Evolutionary conservation across 2,797 vertebrate genomes (phyloP), one percentile per base, ranked within the genome.

Genomic region (Limosa lapponica): DNA sequence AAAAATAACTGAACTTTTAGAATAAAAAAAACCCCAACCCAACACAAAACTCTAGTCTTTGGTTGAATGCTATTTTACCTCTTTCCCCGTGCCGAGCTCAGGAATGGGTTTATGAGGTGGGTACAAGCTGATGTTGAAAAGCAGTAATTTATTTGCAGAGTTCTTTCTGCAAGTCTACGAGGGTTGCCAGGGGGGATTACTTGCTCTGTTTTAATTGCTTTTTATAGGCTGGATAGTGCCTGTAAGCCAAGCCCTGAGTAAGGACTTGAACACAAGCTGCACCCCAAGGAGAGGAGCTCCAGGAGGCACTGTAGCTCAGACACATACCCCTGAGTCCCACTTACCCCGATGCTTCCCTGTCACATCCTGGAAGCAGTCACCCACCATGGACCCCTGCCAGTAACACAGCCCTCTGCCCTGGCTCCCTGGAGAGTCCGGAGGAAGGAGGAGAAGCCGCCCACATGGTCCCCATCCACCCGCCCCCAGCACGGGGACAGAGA

Each of bases 1-100:
- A 96, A 90, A 95, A 96, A 94, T 94, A 96, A 95, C 52, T 89
- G 32, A 96, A 92, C 69, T 84, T 73, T 2, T 1, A 30, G 54
- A 32, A 24, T 20, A 69, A 82, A 64, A 37, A 37, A 59, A 12
- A 0, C 11, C 7, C 3, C 54, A 17, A 27, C 48, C 59, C 52
- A 67, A 78, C 58, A 80, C 43, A 18, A 27, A 81, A 73, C 49
- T n/a, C 36, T 7, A 27, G 32, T 17, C 46, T 84, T 48, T 14
- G 41, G 19, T 22, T 70, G 43, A 73, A 82, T 16, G 46, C 36
- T 70, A 1, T 44, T 89, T 85, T 55, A 51, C 36, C 75, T 61
- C 58, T 43, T 65, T 82, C 39, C 46, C 16, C 3, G 8, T 28
- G 64, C 36, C 2, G 15, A 77, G 39, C 54, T 84, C 43, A 34